Base-by-base conservation (phyloP, 2,888 invertebrate species). In the Eupithecia dodoneata region DNA sequence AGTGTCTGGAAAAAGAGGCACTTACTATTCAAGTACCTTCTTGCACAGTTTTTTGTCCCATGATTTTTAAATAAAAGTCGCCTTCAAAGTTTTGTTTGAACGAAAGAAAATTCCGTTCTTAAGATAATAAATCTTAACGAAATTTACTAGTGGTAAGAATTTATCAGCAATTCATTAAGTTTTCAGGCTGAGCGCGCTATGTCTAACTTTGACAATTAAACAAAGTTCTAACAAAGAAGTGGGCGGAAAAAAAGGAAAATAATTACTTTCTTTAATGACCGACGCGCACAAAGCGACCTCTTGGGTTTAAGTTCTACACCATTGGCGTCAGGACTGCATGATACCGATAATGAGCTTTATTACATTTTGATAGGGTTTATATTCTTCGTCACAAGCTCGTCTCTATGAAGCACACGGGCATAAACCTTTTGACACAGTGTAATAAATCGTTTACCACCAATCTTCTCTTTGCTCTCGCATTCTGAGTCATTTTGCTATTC, bases 121-220 rank as follows among this genome's bases (percentile, higher is more conserved):
- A 73, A 41, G 55, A 73, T 49, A 71, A 79, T 75, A 67, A 76
- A 76, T 77, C 74, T 72, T 12, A 41, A 47, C 45, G 45, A 72
- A 72, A 74, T 78, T 59, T 42, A 75, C 73, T 69, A 75, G 75
- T 78, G 63, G 71, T 74, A 76, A 71, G 76, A 80, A 80, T 80
- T 79, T 81, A 83, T 81, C 81, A 79, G 80, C 81, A 80, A 88
- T 89, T 88, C 85, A 86, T 88, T 87, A 87, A 88, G 87, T 85
- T 88, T 88, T 87, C 84, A 84, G 82, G 78, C 80, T 77, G 80
- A 81, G 79, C 79, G 83, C 79, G 79, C 72, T 76, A 76, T 83
- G 85, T 83, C 82, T 80, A 93, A 93, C 92, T 93, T 93, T 83
- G 88, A 90, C 92, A 93, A 93, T 93, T 93, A 93, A 92, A 92